Conservation (phyloP, 2,113 vertebrate genomes). For the Semnornis frantzii region DNA sequence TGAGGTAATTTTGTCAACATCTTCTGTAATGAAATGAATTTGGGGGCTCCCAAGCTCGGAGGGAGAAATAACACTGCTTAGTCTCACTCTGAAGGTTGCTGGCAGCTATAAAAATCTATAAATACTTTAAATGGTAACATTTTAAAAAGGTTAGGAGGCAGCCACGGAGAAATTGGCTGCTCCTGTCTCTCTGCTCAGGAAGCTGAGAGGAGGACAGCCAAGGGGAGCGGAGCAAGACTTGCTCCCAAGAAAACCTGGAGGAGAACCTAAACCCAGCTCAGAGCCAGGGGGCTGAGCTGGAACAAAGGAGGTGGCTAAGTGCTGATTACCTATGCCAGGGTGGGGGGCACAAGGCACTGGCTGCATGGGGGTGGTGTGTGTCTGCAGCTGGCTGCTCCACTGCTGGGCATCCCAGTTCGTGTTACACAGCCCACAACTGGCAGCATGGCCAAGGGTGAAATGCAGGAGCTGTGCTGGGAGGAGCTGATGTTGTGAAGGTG, state of each 20-base stretch:
- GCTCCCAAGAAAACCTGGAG: not conserved
- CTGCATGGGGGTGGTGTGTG: not conserved
- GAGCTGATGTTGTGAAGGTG: not conserved
- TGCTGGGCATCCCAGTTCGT: not conserved
- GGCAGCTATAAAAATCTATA: not conserved
- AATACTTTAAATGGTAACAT: not conserved
- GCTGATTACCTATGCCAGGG: not conserved
- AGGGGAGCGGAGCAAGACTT: not conserved
- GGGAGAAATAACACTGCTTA: constrained; percentile 35
- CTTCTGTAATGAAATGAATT: constrained; percentile 48
- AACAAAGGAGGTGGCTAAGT: not conserved
- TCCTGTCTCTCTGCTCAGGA: constrained; percentile 4
- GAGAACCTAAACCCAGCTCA: not conserved
- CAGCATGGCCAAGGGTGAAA: not conserved
- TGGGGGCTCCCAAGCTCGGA: not conserved
- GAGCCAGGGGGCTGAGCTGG: not conserved
- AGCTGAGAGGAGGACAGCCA: not conserved
- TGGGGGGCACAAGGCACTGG: not conserved
- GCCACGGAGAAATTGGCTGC: constrained; percentile 10
- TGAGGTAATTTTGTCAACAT: constrained; percentile 48
- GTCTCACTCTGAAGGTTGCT: constrained; percentile 33
- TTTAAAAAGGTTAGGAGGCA: constrained; percentile 49
- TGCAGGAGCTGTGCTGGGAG: not conserved
- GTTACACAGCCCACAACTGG: not conserved
- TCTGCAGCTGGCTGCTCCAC: not conserved